Evolutionary conservation across 2,113 vertebrate genomes (phyloP).

Genomic region (Synchiropus splendidus): DNA sequence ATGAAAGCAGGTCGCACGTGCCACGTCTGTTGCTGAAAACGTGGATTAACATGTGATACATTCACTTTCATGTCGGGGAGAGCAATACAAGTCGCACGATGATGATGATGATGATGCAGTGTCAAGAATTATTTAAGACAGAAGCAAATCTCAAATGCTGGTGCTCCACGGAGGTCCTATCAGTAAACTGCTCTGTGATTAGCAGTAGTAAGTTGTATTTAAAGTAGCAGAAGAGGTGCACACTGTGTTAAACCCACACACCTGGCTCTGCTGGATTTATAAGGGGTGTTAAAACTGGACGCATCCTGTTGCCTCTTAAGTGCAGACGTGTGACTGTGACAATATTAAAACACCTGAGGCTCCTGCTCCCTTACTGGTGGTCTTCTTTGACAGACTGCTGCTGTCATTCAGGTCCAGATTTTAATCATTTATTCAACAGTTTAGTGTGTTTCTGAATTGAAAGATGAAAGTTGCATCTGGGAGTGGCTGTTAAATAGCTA

Average conservation of each 20-base stretch:
- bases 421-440: too few relatives aligned
- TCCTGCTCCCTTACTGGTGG: constrained; percentile 1
- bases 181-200: constrained; percentile 13
- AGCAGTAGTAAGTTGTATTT: constrained; percentile 20
- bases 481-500: too few relatives aligned
- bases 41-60: too few relatives aligned
- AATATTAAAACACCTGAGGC: constrained; percentile 26
- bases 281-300: constrained; percentile 36
- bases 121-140: too few relatives aligned
- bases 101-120: too few relatives aligned
- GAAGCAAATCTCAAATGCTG: too few relatives aligned
- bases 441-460: too few relatives aligned
- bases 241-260: constrained; percentile 50
- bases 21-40: constrained; percentile 18
- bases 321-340: constrained; percentile 13
- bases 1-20: constrained; percentile 38
- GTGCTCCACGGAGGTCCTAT: constrained; percentile 4
- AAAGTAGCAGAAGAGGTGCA: constrained; percentile 28
- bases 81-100: too few relatives aligned
- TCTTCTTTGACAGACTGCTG: too few relatives aligned
- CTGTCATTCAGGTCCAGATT: too few relatives aligned
- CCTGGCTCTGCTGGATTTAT: constrained; percentile 49
- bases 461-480: too few relatives aligned
- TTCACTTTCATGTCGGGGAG: too few relatives aligned
- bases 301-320: constrained; percentile 32